Evolutionary conservation across 2,888 invertebrate species (phyloP).

Genomic region (Tortricodes alternella): DNA sequence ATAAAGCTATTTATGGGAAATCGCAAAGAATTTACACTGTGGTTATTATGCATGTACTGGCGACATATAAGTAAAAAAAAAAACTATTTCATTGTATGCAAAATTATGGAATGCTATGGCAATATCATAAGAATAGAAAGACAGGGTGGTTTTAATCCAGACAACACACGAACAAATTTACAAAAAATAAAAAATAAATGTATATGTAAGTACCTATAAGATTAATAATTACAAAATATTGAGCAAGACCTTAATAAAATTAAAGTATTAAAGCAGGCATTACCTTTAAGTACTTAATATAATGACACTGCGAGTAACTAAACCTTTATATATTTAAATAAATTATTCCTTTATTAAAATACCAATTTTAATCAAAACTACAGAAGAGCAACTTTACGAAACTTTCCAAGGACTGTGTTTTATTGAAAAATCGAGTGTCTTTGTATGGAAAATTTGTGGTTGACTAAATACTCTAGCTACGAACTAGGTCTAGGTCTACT

Average conservation of each 20-base stretch:
- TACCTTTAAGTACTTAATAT: background rate
- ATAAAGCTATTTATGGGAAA: slow-evolving; percentile 9
- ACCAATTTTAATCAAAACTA: too few relatives aligned
- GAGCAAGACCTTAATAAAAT: background rate
- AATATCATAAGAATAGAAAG: slow-evolving; percentile 36
- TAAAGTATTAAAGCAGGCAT: background rate
- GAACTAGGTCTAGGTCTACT: slow-evolving; percentile 51
- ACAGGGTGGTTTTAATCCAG: slow-evolving; percentile 63
- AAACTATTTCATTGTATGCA: slow-evolving; percentile 7
- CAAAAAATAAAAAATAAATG: slow-evolving; percentile 27
- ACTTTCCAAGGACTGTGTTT: background rate
- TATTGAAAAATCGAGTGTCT: slow-evolving; percentile 9
- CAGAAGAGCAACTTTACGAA: too few relatives aligned
- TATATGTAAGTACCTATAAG: slow-evolving; percentile 15
- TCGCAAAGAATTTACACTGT: background rate
- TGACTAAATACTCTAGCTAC: slow-evolving; percentile 49
- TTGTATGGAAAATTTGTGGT: background rate
- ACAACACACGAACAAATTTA: slow-evolving; percentile 31
- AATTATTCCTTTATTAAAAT: background rate
- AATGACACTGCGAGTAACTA: too few relatives aligned
- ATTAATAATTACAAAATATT: background rate
- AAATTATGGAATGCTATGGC: slow-evolving; percentile 31
- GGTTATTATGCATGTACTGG: slow-evolving; percentile 36
- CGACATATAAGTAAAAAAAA: slow-evolving; percentile 31
- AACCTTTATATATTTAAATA: too few relatives aligned